Base-by-base conservation (phyloP, 2,888 invertebrate genomes). In the Dexiosoma caninum region DNA sequence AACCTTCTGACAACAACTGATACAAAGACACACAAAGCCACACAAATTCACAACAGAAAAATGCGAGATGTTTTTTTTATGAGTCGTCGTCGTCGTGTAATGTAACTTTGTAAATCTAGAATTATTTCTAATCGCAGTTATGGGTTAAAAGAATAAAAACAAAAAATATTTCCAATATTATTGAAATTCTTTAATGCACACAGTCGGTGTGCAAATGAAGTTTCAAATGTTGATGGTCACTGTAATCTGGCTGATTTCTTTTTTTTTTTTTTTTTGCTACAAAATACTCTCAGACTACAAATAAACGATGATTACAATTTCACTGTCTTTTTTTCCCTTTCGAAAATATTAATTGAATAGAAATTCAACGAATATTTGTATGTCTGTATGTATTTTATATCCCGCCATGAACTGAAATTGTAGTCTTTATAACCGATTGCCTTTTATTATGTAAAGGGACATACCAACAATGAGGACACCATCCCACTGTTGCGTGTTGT, bases 321-420 rank as follows among this genome's bases (percentile, higher is more conserved):
- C 49, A 70, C 46, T 30, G 37, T 59, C 19, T 46, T 49, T 9
- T 57, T 9, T n/a, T 21, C 10, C 2, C n/a, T 57, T 44, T 49
- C 7, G 30, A 37, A 40, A 53, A 62, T 76, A 51, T 64, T 70
- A 40, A 16, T 32, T 37, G 69, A 69, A 62, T 40, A 40, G 14
- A 32, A 62, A 44, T 23, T n/a, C 3, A 49, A 55, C 35, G n/a
- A n/a, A n/a, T n/a, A n/a, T n/a, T n/a, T n/a, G n/a, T n/a, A n/a
- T n/a, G n/a, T n/a, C 14, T 49, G 14, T 32, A n/a, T 40, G 23
- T 8, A 55, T 67, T 74, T 78, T 42, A 67, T 82, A 78, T 78
- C 82, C 82, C 78, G 82, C 82, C 72, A 75, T 60, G 78, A 71
- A 72, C 64, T 76, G 3, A 78, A 82, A 82, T 72, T 60, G 21